Base-by-base conservation (phyloP, 2,888 invertebrate species). In the Aphodius sticticus region DNA sequence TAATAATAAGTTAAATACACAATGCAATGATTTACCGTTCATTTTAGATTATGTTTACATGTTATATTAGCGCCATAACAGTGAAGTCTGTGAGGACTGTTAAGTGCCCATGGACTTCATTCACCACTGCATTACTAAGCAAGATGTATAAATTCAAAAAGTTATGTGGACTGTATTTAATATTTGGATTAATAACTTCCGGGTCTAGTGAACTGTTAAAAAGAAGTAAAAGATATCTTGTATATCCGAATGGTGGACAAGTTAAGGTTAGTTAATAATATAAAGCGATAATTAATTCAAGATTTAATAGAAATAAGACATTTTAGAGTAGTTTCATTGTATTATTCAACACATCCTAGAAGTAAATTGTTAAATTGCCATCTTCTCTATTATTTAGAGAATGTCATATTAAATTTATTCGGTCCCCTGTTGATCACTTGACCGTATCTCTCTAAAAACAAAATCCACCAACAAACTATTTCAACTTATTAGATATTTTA, bases 181-280 rank as follows among this genome's bases (percentile, higher is more conserved):
- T 53, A 53, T 53, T 53, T 12, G 53, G 53, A 53, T 53, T 53
- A 12, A 53, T 53, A 53, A 9, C 4, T 2, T 1, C 12, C 7
- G 53, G 72, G n/a, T 16, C 26, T 16, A 14, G 16, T 76, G 16
- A 69, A 6, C 26, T 76, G 69, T 12, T 80, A 69, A 37, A 38
- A 16, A 78, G 80, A 72, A 7, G 76, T 16, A 80, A 80, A 37
- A 15, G 80, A n/a, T 80, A 37, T 71, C 16, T 80, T 15, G 80
- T 80, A n/a, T 80, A 80, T 76, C 80, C 80, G 7, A 16, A 69
- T 6, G 78, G 78, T 4, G 80, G 80, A 6, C 78, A 78, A 78
- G 70, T 80, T 35, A 80, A 80, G 71, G 80, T 80, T 70, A 70
- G 78, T 76, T 26, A 9, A 16, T 4, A 14, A 35, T 6, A 15